A percentile compares a stretch with the other conserved stretches of the same genome.
Evolutionary conservation across 2,113 vertebrate genomes (phyloP).

Genomic region (Halichoeres trimaculatus): DNA sequence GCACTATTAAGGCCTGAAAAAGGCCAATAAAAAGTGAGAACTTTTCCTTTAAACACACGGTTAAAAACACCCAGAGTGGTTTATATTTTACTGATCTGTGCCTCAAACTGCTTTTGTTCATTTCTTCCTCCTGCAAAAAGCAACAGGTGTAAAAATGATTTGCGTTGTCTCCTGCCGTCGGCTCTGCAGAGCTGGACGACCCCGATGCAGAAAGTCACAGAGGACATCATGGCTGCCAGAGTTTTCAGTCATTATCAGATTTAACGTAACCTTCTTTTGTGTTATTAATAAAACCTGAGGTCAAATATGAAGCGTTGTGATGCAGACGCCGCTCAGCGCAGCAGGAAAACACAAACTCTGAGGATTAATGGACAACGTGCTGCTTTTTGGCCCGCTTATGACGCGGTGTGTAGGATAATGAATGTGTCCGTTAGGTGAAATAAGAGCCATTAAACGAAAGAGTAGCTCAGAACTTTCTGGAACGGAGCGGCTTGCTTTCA

Average conservation of each 20-base stretch:
- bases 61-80: neutral
- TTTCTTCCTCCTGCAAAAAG: slow-evolving; percentile 21
- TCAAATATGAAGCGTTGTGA: slow-evolving; percentile 37
- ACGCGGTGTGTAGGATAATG: slow-evolving; percentile 36
- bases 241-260: slow-evolving; percentile 1
- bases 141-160: slow-evolving; percentile 44
- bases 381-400: slow-evolving; percentile 40
- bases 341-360: slow-evolving; percentile 53
- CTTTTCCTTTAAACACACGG: too few relatives aligned
- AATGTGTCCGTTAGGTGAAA: slow-evolving; percentile 64
- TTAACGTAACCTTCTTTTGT: neutral
- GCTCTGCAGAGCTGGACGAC: slow-evolving; percentile 20
- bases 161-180: slow-evolving; percentile 22
- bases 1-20: too few relatives aligned
- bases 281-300: slow-evolving; percentile 26
- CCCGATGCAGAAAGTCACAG: neutral
- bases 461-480: slow-evolving; percentile 16
- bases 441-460: slow-evolving; percentile 55
- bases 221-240: slow-evolving; percentile 22
- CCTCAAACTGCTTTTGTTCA: neutral
- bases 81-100: neutral
- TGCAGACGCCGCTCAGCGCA: slow-evolving; percentile 35
- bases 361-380: slow-evolving; percentile 41
- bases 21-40: too few relatives aligned
- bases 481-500: slow-evolving; percentile 39